Base-by-base conservation (phyloP, 2,888 invertebrate species). In the Andrena praecox region DNA sequence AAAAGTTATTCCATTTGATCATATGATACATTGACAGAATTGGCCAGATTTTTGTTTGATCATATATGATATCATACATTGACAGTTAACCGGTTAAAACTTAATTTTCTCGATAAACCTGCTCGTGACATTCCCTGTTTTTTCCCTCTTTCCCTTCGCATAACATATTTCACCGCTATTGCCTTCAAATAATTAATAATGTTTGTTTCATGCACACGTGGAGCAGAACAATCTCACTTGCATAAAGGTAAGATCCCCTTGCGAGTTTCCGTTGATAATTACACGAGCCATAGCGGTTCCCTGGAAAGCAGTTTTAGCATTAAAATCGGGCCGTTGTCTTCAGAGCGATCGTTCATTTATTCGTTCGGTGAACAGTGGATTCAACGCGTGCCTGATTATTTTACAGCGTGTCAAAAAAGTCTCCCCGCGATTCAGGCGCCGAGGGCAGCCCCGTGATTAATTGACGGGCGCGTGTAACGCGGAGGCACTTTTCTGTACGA, bases 211-310 rank as follows among this genome's bases (percentile, higher is more conserved):
- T 60, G 84, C 69, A 50, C 50, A 1, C 76, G 20, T 29, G 71
- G 77, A 88, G 50, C 94, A 96, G 96, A 96, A 96, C 90, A 96
- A 96, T 92, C 95, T 96, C 94, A 96, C 96, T 67, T 96, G 96
- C 91, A 96, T 96, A 90, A 96, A 96, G 95, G 96, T 96, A 94
- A 95, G 95, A 48, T 1, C 7, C 6, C 1, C 10, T 20, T 0
- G 20, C 0, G 1, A 31, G 59, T 27, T 35, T 16, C 24, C 63
- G 4, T 24, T 62, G 10, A 29, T 62, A 8, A 12, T 42, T 52
- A 20, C 31, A 68, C 6, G 16, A 3, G 5, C 29, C 16, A n/a
- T 5, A 12, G n/a, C 7, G 7, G 6, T 42, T 16, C 31, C 52
- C 27, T 10, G 50, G 7, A 0, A 54, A 54, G 35, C n/a, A 10